Evolutionary conservation across 2,797 vertebrate genomes (phyloP), one percentile per base, ranked within the genome.

Genomic region (Poecilia velifera): DNA sequence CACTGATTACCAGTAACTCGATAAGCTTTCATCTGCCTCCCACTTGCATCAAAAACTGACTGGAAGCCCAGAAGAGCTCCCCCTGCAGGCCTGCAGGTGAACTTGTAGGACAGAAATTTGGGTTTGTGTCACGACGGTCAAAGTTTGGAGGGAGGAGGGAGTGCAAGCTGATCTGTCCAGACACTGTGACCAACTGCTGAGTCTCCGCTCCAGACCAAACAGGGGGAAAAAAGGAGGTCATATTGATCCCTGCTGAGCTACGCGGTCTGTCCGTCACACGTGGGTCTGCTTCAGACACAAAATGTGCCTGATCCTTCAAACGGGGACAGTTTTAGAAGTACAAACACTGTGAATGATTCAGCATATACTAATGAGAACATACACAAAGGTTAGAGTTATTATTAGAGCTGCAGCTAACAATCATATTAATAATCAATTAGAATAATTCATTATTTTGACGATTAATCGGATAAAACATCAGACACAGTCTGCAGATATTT

Each of bases 151-250:
- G 79, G 51, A 53, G 71, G 74, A 36, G 75, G 66, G 59, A 66
- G 86, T 90, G 94, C 90, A 95, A 96, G 76, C 82, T 73, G 91
- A 96, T 91, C 89, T 81, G 78, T 88, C 83, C 93, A 94, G 93
- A 95, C 94, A 81, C 84, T 82, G 79, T 91, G 92, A 93, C 88
- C 82, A 43, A 85, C 86, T 87, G 89, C 75, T 87, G 90, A 77
- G 84, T 91, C 80, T 41, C 75, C 77, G 82, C 85, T 87, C 91
- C 92, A 94, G 94, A 94, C 93, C 90, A 93, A 93, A 95, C 94
- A 94, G 88, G 90, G 91, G 83, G 84, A 92, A 71, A 93, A 86
- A 87, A 92, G 22, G 84, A 93, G 92, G 91, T 94, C 93, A 93
- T 51, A 74, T 71, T 82, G 82, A 88, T 91, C 90, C 85, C 86